Base-by-base conservation (phyloP, 2,888 invertebrate species). In the Pterobdella sp. region DNA sequence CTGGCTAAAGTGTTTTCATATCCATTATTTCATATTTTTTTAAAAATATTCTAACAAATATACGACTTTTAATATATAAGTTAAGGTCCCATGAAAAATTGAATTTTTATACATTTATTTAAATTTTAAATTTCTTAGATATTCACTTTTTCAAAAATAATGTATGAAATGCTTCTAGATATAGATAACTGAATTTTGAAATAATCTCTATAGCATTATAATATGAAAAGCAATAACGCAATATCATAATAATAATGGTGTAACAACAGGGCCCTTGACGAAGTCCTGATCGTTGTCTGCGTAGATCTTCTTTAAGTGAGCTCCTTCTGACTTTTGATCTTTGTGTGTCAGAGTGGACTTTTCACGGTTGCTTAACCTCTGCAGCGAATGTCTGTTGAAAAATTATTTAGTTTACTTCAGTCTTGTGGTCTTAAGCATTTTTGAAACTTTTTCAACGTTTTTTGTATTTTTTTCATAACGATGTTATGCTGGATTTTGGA, bases 381-480 rank as follows among this genome's bases (percentile, higher is more conserved):
- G 18, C 60, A 56, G n/a, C 26, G 60, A 56, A 26, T n/a, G 60
- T 56, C 60, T 56, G 60, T 56, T n/a, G n/a, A n/a, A n/a, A n/a
- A n/a, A n/a, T n/a, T n/a, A n/a, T n/a, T n/a, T n/a, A n/a, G n/a
- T n/a, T n/a, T n/a, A n/a, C n/a, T n/a, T n/a, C n/a, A n/a, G n/a
- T n/a, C n/a, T n/a, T n/a, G n/a, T n/a, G n/a, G n/a, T n/a, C n/a
- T n/a, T n/a, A n/a, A n/a, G n/a, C n/a, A n/a, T n/a, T n/a, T n/a
- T n/a, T n/a, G n/a, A n/a, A n/a, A n/a, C n/a, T n/a, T n/a, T n/a
- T n/a, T n/a, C n/a, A n/a, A n/a, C n/a, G n/a, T n/a, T n/a, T n/a
- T n/a, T n/a, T n/a, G n/a, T n/a, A n/a, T n/a, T n/a, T n/a, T n/a
- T n/a, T n/a, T n/a, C n/a, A n/a, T n/a, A n/a, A n/a, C n/a, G n/a